These are phyloP conservation scores for Trematomus bernacchii DNA, from an alignment of 2,797 vertebrate species.

Conservation along the genomic window DNA sequence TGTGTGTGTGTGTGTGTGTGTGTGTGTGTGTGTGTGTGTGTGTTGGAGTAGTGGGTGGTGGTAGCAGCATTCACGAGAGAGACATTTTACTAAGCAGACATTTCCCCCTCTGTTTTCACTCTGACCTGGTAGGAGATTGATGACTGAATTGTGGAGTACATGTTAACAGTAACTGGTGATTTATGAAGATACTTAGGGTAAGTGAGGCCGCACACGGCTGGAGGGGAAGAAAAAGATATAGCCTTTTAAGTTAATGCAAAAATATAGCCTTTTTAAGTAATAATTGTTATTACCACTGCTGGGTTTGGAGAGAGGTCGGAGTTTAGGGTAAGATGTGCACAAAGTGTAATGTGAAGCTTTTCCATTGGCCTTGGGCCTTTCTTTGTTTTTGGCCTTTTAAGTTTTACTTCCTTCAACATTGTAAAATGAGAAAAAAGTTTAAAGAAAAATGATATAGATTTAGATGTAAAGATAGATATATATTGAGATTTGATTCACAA, in stretches of 20 bases:
- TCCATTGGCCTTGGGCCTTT: conserved; percentile 51
- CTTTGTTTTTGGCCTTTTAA: conserved; percentile 59
- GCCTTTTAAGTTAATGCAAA: conserved; percentile 96
- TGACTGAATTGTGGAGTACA: conserved; percentile 91
- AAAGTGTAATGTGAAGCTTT: conserved; percentile 61
- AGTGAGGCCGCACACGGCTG: conserved; percentile 94
- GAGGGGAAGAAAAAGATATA: conserved; percentile 90
- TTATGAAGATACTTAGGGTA: conserved; percentile 99
- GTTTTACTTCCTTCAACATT: conserved; percentile 34
- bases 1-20: conserved; percentile 41
- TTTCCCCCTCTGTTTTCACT: conserved; percentile 89
- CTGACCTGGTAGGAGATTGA: conserved; percentile 92
- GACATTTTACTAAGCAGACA: conserved; percentile 89
- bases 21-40: conserved; percentile 27
- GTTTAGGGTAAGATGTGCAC: conserved; percentile 64
- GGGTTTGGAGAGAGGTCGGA: conserved; percentile 67
- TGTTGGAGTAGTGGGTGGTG: conserved; percentile 71
- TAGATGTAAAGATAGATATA: not conserved
- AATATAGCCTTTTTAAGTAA: conserved; percentile 91
- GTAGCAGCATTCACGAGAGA: conserved; percentile 79
- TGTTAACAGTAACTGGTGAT: conserved; percentile 95
- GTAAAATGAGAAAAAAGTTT: not conserved
- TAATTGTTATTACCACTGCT: conserved; percentile 87
- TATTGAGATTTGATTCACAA: not conserved
- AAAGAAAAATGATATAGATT: conserved; percentile 5